Percentiles rank a stretch among this genome's conserved stretches.
Conservation (phyloP, 2,888 invertebrate genomes). For the Tethea ocularis region DNA sequence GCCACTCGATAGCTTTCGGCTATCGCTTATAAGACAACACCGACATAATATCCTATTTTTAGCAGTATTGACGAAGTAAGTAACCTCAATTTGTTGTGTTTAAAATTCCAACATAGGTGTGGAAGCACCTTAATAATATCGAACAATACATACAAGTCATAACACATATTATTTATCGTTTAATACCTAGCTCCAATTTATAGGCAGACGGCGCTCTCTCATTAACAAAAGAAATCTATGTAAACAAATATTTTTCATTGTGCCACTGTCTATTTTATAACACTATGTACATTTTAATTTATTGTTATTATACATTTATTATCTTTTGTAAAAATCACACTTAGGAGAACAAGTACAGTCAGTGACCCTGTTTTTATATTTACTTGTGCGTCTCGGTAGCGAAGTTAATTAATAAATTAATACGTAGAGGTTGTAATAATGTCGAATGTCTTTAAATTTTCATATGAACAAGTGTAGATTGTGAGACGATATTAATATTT, state of each 20-base stretch:
- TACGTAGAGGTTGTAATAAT: not conserved
- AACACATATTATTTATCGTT: too few relatives aligned
- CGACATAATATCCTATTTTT: too few relatives aligned
- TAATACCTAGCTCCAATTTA: not conserved
- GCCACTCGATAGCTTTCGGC: too few relatives aligned
- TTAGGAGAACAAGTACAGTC: not conserved
- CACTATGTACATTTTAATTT: not conserved
- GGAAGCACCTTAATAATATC: too few relatives aligned
- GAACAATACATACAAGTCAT: too few relatives aligned
- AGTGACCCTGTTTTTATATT: conserved; percentile 5
- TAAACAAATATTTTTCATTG: not conserved
- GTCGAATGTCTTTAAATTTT: not conserved
- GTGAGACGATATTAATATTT: not conserved
- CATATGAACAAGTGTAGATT: not conserved
- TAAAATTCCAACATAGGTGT: too few relatives aligned
- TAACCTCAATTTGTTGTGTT: too few relatives aligned
- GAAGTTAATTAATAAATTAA: not conserved
- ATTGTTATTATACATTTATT: not conserved
- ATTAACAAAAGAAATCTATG: not conserved
- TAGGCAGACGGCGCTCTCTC: not conserved
- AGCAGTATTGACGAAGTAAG: too few relatives aligned
- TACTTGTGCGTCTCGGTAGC: not conserved
- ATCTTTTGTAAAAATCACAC: not conserved
- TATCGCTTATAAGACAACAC: too few relatives aligned
- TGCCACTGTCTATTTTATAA: not conserved